Conservation (phyloP, 2,888 invertebrate genomes). For the Brachypalpus laphriformis region DNA sequence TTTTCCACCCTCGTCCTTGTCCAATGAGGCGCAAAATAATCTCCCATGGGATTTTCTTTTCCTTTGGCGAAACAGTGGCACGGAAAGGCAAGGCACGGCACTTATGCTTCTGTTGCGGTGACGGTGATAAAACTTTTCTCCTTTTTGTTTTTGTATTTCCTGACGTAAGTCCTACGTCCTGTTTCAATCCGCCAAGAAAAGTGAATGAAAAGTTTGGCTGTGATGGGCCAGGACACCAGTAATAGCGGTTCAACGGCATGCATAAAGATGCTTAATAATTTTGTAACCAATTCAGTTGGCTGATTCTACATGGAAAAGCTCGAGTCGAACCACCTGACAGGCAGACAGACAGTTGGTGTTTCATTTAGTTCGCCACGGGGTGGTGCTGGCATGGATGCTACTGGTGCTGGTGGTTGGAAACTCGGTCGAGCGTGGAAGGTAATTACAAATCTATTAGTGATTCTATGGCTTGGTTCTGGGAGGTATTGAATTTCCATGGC, state of each 20-base stretch:
- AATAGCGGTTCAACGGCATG: constrained; percentile 18
- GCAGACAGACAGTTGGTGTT: constrained; percentile 58
- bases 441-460: constrained; percentile 74
- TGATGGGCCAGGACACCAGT: constrained; percentile 3
- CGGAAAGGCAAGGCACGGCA: constrained; percentile 31
- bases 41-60: constrained; percentile 68
- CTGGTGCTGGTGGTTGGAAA: constrained; percentile 41
- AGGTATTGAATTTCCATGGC: constrained; percentile 70
- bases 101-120: constrained; percentile 72
- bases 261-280: constrained; percentile 32
- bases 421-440: constrained; percentile 69
- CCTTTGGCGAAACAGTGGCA: neutral
- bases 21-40: constrained; percentile 72
- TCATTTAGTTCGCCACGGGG: constrained; percentile 64
- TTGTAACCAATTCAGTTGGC: constrained; percentile 49
- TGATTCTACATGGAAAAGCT: constrained; percentile 34
- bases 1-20: constrained; percentile 70
- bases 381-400: no score
- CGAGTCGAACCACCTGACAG: constrained; percentile 54
- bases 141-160: constrained; percentile 50
- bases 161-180: constrained; percentile 42
- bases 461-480: constrained; percentile 48
- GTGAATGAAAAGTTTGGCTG: constrained; percentile 29
- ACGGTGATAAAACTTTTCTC: constrained; percentile 54
- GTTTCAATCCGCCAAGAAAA: constrained; percentile 2